Evolutionary conservation across 2,797 vertebrate species (phyloP), one percentile per base, ranked within the genome.

Genomic region (Linurgus olivaceus): DNA sequence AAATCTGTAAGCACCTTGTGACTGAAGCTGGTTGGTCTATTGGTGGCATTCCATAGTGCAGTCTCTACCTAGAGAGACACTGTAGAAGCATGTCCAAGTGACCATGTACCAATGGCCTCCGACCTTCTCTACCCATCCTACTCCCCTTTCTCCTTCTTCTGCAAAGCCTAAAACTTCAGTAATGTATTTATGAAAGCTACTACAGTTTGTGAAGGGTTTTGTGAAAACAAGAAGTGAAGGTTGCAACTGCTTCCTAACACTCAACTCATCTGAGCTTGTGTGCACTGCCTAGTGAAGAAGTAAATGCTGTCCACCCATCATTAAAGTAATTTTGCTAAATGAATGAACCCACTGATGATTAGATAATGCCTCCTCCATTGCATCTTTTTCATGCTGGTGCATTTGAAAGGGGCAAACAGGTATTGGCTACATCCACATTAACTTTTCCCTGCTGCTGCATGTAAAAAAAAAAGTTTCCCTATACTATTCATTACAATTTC

Each of bases 101-200:
- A 61, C 29, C 44, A 11, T 1, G 20, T 51, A 57, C 7, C 23
- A 59, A 40, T 0, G 52, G 37, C 5, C 18, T 55, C n/a, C 0
- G 0, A 65, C 48, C 7, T 68, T 51, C 40, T 72, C 44, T 31
- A 18, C 4, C 42, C 20, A n/a, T 44, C 7, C 37, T 29, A 50
- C 7, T 11, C 10, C 9, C 5, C 15, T 47, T 61, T 66, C 42
- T 76, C 28, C 25, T 66, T 38, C 18, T 78, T 88, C 48, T 38
- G 29, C 9, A 16, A 90, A 91, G 54, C 38, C 9, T 9, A 52
- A 70, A 79, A 48, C 7, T 33, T 83, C 61, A 61, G 35, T 23
- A 65, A 71, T 25, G 31, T 31, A 44, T 28, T 44, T 72, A 40
- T 72, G 54, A 65, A 75, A 90, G 38, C 50, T 50, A 38, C 37